Conservation (phyloP, 53 echinoderm and acorn worm genomes). For the Crossaster papposus region DNA sequence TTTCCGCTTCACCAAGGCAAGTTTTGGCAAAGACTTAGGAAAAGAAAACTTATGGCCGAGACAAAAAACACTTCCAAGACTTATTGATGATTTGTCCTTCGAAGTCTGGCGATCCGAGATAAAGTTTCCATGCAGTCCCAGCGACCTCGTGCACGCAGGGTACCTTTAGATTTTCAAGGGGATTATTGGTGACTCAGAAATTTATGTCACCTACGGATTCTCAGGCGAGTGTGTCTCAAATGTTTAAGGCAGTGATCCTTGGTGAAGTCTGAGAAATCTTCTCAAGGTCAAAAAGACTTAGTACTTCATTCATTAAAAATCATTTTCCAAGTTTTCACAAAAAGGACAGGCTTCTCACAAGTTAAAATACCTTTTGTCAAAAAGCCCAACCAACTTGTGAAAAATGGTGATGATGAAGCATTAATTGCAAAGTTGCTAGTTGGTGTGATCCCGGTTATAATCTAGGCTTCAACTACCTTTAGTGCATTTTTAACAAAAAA, state of each 20-base stretch:
- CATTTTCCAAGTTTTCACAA: too few species aligned
- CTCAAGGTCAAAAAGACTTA: not conserved
- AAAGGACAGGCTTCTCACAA: too few species aligned
- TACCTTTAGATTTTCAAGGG: not conserved
- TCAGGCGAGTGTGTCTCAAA: not conserved
- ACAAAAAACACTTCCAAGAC: not conserved
- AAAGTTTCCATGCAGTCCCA: not conserved
- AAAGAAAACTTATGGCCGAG: not conserved
- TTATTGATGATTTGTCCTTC: not conserved
- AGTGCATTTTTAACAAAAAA: too few species aligned
- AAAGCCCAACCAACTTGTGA: too few species aligned
- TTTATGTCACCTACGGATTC: not conserved
- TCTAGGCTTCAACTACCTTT: too few species aligned
- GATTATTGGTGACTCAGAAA: not conserved
- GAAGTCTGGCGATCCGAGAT: not conserved
- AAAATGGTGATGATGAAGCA: too few species aligned
- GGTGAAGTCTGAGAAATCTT: not conserved
- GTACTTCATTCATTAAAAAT: too few species aligned
- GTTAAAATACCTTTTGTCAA: too few species aligned
- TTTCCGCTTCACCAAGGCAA: not conserved
- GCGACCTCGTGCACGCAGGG: not conserved
- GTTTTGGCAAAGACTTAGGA: not conserved
- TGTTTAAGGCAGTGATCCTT: not conserved
- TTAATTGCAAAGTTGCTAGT: too few species aligned
- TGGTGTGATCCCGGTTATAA: too few species aligned